Base-by-base conservation (phyloP, 37 sponge, comb jelly and placozoan genomes). In the Ianthella basta region DNA sequence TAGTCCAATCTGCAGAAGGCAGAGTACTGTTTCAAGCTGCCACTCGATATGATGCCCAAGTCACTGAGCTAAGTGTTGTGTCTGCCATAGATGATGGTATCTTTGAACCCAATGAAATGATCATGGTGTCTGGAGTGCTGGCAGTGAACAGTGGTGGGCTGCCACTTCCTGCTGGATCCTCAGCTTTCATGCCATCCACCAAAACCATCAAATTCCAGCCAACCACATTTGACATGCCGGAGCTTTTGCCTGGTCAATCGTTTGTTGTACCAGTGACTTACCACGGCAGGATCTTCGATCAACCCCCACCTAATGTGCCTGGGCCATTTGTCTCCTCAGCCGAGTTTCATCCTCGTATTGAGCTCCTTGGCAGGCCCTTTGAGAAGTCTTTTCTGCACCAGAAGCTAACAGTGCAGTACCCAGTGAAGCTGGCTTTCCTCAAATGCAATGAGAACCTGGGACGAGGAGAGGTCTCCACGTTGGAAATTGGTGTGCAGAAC, bases 51-150 rank as follows among this genome's bases (percentile, higher is more conserved):
- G 91, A 93, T 82, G 77, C 81, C 34, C 83, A 90, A 37, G 83
- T 93, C 19, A 82, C 82, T 33, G 53, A 55, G 53, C 39, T 90
- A 19, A 37, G 33, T 33, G 79, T 86, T 50, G 82, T 63, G 27
- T 90, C 94, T 24, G 94, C 91, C 18, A 84, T 93, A 59, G 89
- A 91, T 83, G 94, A 94, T 84, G 94, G 94, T 3, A 91, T 94
- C 40, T 91, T 94, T 80, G 91, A 94, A 37, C 94, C 94, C 18
- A 94, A 94, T 68, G 94, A 94, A 44, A 83, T 82, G 40, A 91
- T 94, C 23, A 32, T 84, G 16, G 84, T 94, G 3, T 83, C 84
- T 67, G 86, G 80, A 39, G 80, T 94, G 16, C 16, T 18, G 18
- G 73, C 85, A 0, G 56, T 72, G 30, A 94, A 94, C 77, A 84